Percentiles rank a stretch among this genome's conserved stretches.
Evolutionary conservation across 64 coral and sea anemone genomes (phyloP).

Genomic region (Montipora foliosa): DNA sequence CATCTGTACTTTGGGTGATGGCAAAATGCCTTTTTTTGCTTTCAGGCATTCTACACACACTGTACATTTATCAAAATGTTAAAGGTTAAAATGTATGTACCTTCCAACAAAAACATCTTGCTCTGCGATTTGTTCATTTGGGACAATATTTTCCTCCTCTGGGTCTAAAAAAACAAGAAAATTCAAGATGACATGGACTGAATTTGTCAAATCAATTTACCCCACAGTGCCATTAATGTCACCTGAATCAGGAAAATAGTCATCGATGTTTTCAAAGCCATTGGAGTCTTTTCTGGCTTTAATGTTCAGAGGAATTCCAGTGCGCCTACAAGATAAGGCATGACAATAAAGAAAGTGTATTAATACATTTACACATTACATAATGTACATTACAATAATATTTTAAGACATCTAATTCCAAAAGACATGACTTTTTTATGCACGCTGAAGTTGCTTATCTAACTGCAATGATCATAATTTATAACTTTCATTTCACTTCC

Average conservation of each 20-base stretch:
- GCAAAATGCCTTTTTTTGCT: too few species aligned
- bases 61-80: too few species aligned
- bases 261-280: slow-evolving; percentile 91
- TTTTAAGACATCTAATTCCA: too few species aligned
- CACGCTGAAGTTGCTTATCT: too few species aligned
- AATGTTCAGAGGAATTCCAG: slow-evolving; percentile 78
- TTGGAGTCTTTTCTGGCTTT: slow-evolving; percentile 73
- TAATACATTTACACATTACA: background rate
- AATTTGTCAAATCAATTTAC: background rate
- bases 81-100: background rate
- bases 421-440: too few species aligned
- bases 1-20: too few species aligned
- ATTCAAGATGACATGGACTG: background rate
- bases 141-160: slow-evolving; percentile 33
- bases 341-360: background rate
- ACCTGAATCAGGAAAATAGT: slow-evolving; percentile 91
- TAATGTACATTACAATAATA: too few species aligned
- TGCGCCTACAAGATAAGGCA: slow-evolving; percentile 51
- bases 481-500: too few species aligned
- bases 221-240: background rate
- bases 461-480: too few species aligned
- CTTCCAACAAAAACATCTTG: slow-evolving; percentile 19
- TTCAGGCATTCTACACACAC: too few species aligned
- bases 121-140: background rate
- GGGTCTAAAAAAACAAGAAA: background rate